phyloP scores from a whole-genome alignment of 2,888 invertebrate species.

The Quadriops clusia region DNA sequence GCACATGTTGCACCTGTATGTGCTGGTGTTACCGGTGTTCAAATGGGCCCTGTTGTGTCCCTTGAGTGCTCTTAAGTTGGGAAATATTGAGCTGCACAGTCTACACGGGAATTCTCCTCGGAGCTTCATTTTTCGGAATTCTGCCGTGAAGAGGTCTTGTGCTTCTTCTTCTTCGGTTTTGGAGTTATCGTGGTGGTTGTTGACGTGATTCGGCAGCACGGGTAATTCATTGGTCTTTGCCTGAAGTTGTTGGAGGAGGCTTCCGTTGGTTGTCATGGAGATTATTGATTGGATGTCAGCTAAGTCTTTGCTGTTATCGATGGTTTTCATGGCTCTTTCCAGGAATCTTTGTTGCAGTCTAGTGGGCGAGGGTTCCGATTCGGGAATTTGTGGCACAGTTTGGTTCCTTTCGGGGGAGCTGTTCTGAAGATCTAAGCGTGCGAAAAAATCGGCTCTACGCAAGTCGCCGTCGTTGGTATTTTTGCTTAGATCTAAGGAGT shows the following conservation, averaged over 20 bases:
- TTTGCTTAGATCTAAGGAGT: slow-evolving; percentile 25
- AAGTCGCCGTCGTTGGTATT: slow-evolving; percentile 44
- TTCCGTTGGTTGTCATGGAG: slow-evolving; percentile 60
- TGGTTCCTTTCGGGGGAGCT: slow-evolving; percentile 38
- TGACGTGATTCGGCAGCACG: slow-evolving; percentile 13
- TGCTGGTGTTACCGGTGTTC: slow-evolving; percentile 59
- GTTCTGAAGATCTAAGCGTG: slow-evolving; percentile 65
- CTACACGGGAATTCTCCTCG: slow-evolving; percentile 85
- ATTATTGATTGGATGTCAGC: slow-evolving; percentile 80
- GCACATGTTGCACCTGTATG: slow-evolving; percentile 89
- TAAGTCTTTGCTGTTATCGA: slow-evolving; percentile 57
- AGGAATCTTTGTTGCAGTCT: slow-evolving; percentile 25
- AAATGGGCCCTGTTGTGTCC: slow-evolving; percentile 83
- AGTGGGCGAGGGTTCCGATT: slow-evolving; percentile 17
- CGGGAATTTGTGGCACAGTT: slow-evolving; percentile 6
- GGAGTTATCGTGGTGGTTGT: slow-evolving; percentile 19
- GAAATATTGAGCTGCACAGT: slow-evolving; percentile 77
- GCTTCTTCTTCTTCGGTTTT: slow-evolving; percentile 51
- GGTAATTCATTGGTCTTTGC: slow-evolving; percentile 23
- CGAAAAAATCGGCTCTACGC: slow-evolving; percentile 68
- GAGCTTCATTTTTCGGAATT: slow-evolving; percentile 79
- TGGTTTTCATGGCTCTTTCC: slow-evolving; percentile 21
- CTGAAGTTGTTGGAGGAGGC: slow-evolving; percentile 52
- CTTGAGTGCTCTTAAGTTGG: slow-evolving; percentile 79
- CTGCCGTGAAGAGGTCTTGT: slow-evolving; percentile 73